A percentile compares a stretch with the other conserved stretches of the same genome.
Conservation (phyloP, 1,140 invertebrate genomes). For the Calliopsis andreniformis region DNA sequence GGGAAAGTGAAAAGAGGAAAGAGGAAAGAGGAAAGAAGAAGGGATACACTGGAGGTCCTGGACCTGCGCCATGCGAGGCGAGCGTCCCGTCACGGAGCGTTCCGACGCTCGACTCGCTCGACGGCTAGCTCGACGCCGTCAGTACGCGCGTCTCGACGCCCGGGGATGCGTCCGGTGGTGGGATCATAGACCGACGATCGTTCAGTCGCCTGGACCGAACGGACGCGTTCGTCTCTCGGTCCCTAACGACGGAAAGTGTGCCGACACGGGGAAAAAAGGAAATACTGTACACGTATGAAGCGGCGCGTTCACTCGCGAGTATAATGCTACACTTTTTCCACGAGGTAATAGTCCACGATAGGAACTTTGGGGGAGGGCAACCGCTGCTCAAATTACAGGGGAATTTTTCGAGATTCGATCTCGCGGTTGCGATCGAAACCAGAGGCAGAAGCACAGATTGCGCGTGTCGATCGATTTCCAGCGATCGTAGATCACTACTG, state of each 20-base stretch:
- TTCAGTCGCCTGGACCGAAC: background rate
- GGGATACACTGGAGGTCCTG: slow-evolving; percentile 64
- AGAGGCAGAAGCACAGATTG: too few relatives aligned
- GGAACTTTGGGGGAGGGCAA: background rate
- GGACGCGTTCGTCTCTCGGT: background rate
- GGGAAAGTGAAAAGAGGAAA: background rate
- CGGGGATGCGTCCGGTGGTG: slow-evolving; percentile 75
- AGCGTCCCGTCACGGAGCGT: slow-evolving; percentile 64
- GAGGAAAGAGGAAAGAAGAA: slow-evolving; percentile 36
- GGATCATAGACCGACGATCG: slow-evolving; percentile 21
- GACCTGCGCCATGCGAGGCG: slow-evolving; percentile 72
- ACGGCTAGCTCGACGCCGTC: slow-evolving; percentile 69
- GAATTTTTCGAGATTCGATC: too few relatives aligned
- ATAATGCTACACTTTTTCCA: slow-evolving; percentile 75
- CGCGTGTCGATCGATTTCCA: background rate
- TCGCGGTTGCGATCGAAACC: background rate
- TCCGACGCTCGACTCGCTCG: slow-evolving; percentile 69
- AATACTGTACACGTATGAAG: slow-evolving; percentile 55
- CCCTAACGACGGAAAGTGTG: background rate
- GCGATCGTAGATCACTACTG: slow-evolving; percentile 2
- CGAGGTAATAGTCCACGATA: slow-evolving; percentile 69
- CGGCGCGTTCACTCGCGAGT: slow-evolving; percentile 64
- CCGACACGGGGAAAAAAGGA: slow-evolving; percentile 6
- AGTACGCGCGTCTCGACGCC: slow-evolving; percentile 79
- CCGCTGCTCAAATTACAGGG: too few relatives aligned